A percentile compares a stretch with the other conserved stretches of the same genome.
phyloP scores from a whole-genome alignment of 2,888 invertebrate species.

The Nysson spinosus region DNA sequence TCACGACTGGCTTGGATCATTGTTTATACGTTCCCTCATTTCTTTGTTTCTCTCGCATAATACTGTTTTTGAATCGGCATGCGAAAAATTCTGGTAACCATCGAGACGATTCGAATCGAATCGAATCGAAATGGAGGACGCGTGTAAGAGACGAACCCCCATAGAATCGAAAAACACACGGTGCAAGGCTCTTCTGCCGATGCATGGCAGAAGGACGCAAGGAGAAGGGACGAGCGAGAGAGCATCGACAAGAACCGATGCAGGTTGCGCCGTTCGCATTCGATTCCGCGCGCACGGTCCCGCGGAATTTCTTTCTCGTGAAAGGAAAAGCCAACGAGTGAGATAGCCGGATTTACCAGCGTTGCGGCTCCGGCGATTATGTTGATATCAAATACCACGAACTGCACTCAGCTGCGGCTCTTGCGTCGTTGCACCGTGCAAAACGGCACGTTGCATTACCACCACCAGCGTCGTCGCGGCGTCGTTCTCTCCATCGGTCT shows the following conservation, averaged over 20 bases:
- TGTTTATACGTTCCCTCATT: too few relatives aligned
- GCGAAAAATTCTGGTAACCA: slow-evolving; percentile 28
- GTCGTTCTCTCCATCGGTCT: slow-evolving; percentile 40
- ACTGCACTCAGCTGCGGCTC: slow-evolving; percentile 71
- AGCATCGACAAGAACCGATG: slow-evolving; percentile 35
- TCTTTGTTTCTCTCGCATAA: too few relatives aligned
- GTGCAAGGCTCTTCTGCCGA: slow-evolving; percentile 10
- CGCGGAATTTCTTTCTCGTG: slow-evolving; percentile 51
- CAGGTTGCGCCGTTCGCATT: slow-evolving; percentile 29
- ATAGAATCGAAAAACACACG: slow-evolving; percentile 53
- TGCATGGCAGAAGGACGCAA: background rate
- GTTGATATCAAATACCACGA: slow-evolving; percentile 77
- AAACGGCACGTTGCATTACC: slow-evolving; percentile 5
- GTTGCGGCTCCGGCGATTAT: slow-evolving; percentile 66
- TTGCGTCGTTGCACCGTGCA: slow-evolving; percentile 31
- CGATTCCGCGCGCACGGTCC: slow-evolving; percentile 24
- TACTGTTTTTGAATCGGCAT: background rate
- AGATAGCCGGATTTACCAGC: slow-evolving; percentile 50
- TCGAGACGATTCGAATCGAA: too few relatives aligned
- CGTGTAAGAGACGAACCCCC: slow-evolving; percentile 29
- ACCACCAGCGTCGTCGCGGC: slow-evolving; percentile 4
- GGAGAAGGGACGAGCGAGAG: slow-evolving; percentile 6
- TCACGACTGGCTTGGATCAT: too few relatives aligned
- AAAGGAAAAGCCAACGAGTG: slow-evolving; percentile 65
- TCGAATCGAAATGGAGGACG: slow-evolving; percentile 44